A percentile compares a stretch with the other conserved stretches of the same genome.
Conservation (phyloP, 2,113 vertebrate species). For the Myrmecophaga tridactyla region DNA sequence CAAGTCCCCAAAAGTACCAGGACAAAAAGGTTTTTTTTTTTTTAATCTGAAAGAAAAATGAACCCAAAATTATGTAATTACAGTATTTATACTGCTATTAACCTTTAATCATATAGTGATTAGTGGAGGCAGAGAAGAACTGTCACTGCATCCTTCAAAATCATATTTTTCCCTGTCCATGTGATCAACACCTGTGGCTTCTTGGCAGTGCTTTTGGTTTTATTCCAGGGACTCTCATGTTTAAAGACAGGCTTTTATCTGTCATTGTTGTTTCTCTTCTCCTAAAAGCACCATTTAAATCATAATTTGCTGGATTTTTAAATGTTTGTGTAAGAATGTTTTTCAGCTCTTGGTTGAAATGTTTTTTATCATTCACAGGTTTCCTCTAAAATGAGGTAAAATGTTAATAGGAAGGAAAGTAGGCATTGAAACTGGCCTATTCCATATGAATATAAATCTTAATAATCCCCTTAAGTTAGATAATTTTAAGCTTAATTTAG, state of each 20-base stretch:
- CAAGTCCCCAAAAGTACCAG: slow-evolving; percentile 48
- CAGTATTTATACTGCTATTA: slow-evolving; percentile 28
- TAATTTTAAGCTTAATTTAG: background rate
- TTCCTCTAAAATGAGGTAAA: background rate
- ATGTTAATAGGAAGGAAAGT: background rate
- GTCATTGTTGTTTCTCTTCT: background rate
- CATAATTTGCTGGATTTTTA: slow-evolving; percentile 18
- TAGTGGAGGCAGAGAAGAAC: slow-evolving; percentile 49
- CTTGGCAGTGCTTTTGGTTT: slow-evolving; percentile 14
- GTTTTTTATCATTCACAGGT: background rate
- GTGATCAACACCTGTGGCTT: slow-evolving; percentile 31
- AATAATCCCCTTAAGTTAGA: background rate
- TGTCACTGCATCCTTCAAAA: background rate
- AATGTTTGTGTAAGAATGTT: background rate
- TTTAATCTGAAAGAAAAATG: slow-evolving; percentile 5
- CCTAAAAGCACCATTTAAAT: slow-evolving; percentile 9
- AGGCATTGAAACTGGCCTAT: background rate
- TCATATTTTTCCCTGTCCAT: background rate
- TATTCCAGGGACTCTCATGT: background rate
- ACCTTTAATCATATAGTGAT: slow-evolving; percentile 47
- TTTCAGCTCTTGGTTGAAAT: background rate
- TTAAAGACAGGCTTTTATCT: background rate
- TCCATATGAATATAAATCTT: background rate
- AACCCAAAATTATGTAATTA: slow-evolving; percentile 58
- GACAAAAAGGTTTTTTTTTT: slow-evolving; percentile 29